Evolutionary conservation across 2,113 vertebrate genomes (phyloP).

Genomic region (Sceloporus undulatus): DNA sequence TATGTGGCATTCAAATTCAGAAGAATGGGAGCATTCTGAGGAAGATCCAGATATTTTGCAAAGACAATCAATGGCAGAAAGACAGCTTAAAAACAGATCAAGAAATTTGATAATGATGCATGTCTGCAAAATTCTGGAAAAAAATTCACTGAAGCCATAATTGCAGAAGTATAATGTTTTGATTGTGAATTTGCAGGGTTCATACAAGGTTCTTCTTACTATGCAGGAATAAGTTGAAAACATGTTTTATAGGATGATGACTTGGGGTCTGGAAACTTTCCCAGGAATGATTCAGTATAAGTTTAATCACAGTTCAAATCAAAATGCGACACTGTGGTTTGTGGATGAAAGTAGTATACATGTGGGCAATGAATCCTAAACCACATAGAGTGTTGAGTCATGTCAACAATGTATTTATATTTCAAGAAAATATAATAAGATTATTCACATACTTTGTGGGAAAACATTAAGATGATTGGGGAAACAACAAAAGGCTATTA

Average conservation of each 20-base stretch:
- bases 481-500: neutral
- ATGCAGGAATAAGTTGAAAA: neutral
- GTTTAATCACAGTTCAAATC: neutral
- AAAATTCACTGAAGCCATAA: neutral
- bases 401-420: constrained; percentile 15
- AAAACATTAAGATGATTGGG: constrained; percentile 29
- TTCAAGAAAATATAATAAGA: constrained; percentile 31
- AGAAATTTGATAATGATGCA: neutral
- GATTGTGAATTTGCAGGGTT: neutral
- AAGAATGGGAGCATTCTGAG: neutral
- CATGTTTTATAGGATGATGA: neutral
- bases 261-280: neutral
- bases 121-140: neutral
- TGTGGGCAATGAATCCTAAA: constrained; percentile 43
- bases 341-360: constrained; percentile 12
- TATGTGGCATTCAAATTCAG: neutral
- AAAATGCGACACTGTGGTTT: constrained; percentile 31
- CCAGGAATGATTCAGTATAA: neutral
- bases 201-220: constrained; percentile 5
- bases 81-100: neutral
- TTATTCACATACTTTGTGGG: neutral
- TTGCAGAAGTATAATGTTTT: neutral
- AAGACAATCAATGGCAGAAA: neutral
- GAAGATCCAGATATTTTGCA: neutral
- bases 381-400: constrained; percentile 40